Percentiles rank a stretch among this genome's conserved stretches.
phyloP scores from a whole-genome alignment of 2,113 vertebrate genomes.

The Corythornis vintsioides region DNA sequence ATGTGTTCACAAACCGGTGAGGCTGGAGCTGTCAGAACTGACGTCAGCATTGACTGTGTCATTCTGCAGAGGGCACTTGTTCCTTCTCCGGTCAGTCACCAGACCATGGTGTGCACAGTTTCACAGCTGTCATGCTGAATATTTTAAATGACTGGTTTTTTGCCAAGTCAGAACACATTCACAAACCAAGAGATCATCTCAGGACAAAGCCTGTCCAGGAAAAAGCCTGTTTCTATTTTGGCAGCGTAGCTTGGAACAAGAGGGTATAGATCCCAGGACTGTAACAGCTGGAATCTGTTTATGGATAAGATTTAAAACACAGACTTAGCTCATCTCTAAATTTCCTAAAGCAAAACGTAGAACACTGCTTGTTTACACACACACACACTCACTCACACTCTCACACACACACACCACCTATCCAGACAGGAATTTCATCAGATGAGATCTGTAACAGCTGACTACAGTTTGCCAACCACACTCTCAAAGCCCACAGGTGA shows the following conservation, averaged over 20 bases:
- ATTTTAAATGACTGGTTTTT: neutral
- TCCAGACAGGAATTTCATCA: neutral
- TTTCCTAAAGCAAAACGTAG: neutral
- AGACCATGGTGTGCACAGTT: neutral
- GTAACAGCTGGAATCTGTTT: constrained; percentile 23
- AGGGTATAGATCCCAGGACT: neutral
- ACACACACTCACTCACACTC: too few relatives aligned
- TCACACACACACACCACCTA: too few relatives aligned
- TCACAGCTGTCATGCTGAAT: neutral
- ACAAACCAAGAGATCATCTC: neutral
- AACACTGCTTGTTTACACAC: neutral
- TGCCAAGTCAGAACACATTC: constrained; percentile 48
- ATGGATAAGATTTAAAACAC: constrained; percentile 15
- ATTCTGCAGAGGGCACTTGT: constrained; percentile 1
- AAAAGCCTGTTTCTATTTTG: constrained; percentile 41
- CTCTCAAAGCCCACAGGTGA: neutral
- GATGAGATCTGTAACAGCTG: neutral
- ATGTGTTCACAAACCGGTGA: neutral
- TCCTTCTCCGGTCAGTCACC: neutral
- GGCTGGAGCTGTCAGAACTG: neutral
- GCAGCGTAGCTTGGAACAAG: neutral
- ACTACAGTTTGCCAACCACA: neutral
- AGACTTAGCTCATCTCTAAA: neutral
- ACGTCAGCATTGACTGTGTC: neutral
- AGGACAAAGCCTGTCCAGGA: constrained; percentile 39